phyloP scores from a whole-genome alignment of 2,888 invertebrate species.

The Lepidochrysops patricia region DNA sequence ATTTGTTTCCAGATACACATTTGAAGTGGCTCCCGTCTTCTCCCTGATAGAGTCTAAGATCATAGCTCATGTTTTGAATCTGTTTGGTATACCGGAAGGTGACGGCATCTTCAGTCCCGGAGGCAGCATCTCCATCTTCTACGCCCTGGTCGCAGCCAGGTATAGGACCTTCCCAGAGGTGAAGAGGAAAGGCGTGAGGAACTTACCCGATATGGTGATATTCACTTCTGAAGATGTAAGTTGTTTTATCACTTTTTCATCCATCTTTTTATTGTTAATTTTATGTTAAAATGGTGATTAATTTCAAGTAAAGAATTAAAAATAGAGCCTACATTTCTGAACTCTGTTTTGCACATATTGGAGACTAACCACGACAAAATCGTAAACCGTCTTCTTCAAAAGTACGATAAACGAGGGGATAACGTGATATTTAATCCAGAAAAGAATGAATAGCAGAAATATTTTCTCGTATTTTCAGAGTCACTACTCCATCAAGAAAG shows the following conservation, averaged over 20 bases:
- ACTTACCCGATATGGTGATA: constrained; percentile 77
- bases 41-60: constrained; percentile 82
- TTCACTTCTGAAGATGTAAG: constrained; percentile 86
- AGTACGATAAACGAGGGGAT: no score
- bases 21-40: constrained; percentile 87
- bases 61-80: constrained; percentile 69
- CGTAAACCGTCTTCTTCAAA: no score
- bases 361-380: no score
- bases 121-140: constrained; percentile 86
- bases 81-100: constrained; percentile 78
- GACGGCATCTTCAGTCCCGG: constrained; percentile 88
- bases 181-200: constrained; percentile 78
- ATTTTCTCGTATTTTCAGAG: constrained; percentile 54
- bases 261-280: no score
- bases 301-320: no score
- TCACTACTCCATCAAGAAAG: constrained; percentile 89
- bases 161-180: constrained; percentile 79
- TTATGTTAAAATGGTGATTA: no score
- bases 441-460: no score
- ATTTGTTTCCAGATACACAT: constrained; percentile 78
- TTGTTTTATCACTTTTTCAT: no score
- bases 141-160: constrained; percentile 83
- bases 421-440: no score
- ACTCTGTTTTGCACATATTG: no score
- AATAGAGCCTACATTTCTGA: no score